Conservation (phyloP, 2,113 vertebrate species). For the Aythya baeri region DNA sequence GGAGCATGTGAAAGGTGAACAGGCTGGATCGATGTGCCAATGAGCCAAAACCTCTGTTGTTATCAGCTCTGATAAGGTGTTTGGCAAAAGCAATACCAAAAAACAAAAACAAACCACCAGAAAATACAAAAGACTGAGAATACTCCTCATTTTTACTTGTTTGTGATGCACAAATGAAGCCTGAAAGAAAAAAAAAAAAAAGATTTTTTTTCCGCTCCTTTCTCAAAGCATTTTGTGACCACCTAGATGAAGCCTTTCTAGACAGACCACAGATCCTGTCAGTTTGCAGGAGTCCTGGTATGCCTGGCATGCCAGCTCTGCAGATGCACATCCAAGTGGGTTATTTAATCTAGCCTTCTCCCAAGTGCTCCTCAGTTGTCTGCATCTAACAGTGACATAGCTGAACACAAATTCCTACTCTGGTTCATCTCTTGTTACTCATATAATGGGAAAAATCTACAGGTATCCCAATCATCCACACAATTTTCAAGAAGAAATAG, state of each 20-base stretch:
- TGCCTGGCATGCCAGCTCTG: accelerated
- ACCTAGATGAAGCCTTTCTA: background rate
- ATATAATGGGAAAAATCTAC: background rate
- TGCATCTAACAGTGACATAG: background rate
- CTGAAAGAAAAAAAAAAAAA: background rate
- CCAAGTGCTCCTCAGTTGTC: background rate
- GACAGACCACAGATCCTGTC: background rate
- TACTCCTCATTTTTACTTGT: background rate
- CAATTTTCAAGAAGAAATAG: background rate
- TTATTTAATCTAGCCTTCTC: too few species aligned
- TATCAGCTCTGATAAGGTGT: background rate
- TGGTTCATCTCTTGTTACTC: background rate
- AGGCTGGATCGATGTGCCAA: background rate
- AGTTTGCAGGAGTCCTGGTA: background rate
- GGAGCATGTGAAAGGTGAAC: background rate
- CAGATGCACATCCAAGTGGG: background rate
- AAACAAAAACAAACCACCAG: too few species aligned
- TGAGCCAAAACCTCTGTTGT: background rate
- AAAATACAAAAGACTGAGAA: background rate
- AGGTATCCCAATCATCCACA: background rate
- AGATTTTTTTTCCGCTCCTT: background rate
- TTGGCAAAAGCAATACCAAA: background rate
- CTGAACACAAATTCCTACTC: background rate
- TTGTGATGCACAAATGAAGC: background rate
- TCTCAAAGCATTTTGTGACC: background rate